These are phyloP conservation scores for Mesorhabditis spiculigera DNA, from an alignment of 2,888 invertebrate species.

Conservation along the genomic window DNA sequence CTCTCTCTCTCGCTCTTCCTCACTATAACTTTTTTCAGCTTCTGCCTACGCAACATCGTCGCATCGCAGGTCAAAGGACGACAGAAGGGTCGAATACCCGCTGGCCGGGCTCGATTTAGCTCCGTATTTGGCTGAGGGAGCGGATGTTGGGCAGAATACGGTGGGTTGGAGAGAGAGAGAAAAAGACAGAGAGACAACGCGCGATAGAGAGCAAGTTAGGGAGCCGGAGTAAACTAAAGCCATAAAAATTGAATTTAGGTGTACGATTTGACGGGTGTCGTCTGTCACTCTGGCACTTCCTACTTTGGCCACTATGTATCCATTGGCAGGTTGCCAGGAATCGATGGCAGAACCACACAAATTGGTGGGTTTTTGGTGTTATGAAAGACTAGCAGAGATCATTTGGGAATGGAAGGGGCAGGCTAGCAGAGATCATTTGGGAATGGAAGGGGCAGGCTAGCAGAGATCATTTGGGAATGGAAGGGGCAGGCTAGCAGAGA, in stretches of 20 bases:
- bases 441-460: no score
- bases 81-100: slow-evolving; percentile 49
- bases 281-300: slow-evolving; percentile 60
- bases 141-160: slow-evolving; percentile 37
- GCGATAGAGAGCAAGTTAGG: background rate
- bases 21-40: slow-evolving; percentile 11
- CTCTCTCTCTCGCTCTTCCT: no score
- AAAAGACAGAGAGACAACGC: background rate
- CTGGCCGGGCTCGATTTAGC: slow-evolving; percentile 41
- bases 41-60: slow-evolving; percentile 27
- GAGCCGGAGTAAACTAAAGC: background rate
- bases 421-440: no score
- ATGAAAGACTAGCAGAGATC: no score
- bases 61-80: slow-evolving; percentile 45
- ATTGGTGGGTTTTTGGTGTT: slow-evolving; percentile 55
- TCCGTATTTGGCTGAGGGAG: slow-evolving; percentile 35
- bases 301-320: slow-evolving; percentile 64
- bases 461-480: no score
- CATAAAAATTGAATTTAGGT: slow-evolving; percentile 30
- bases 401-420: no score
- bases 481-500: no score
- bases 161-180: slow-evolving; percentile 10
- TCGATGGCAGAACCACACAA: slow-evolving; percentile 58
- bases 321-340: slow-evolving; percentile 60
- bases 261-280: slow-evolving; percentile 64